A percentile compares a stretch with the other conserved stretches of the same genome.
phyloP scores from a whole-genome alignment of 2,888 invertebrate genomes.

The Chymomyza caudatula region DNA sequence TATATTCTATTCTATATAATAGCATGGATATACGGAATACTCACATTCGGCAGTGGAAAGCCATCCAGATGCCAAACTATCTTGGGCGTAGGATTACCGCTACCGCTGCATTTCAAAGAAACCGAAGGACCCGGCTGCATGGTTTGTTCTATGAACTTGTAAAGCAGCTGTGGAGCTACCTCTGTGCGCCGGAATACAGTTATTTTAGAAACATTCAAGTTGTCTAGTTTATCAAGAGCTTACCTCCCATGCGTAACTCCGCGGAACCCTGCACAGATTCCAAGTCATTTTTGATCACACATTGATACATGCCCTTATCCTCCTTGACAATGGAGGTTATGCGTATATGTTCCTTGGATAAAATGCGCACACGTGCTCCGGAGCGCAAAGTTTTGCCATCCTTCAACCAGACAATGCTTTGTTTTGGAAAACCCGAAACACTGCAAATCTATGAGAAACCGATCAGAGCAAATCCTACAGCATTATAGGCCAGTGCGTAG shows the following conservation, averaged over 20 bases:
- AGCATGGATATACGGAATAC: constrained; percentile 18
- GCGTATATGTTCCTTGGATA: constrained; percentile 80
- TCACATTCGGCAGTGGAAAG: constrained; percentile 82
- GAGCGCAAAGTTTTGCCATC: constrained; percentile 83
- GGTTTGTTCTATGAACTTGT: constrained; percentile 88
- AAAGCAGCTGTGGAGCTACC: constrained; percentile 85
- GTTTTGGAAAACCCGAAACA: constrained; percentile 89
- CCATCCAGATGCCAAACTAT: constrained; percentile 88
- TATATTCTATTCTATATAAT: not conserved
- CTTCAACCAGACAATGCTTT: constrained; percentile 87
- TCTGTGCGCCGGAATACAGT: constrained; percentile 78
- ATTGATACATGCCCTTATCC: constrained; percentile 94
- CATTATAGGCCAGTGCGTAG: not conserved
- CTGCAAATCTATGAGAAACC: constrained; percentile 83
- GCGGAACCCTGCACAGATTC: constrained; percentile 90
- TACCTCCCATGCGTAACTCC: constrained; percentile 88
- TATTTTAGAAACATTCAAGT: too few species aligned
- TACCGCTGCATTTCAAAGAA: constrained; percentile 86
- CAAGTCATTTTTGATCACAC: constrained; percentile 88
- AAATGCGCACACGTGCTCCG: constrained; percentile 80
- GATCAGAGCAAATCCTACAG: not conserved
- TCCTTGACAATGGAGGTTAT: constrained; percentile 85
- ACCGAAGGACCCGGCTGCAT: constrained; percentile 88
- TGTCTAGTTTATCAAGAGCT: constrained; percentile 53
- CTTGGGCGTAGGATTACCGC: constrained; percentile 87